phyloP scores from a whole-genome alignment of 2,113 vertebrate genomes.

The Abramis brama region DNA sequence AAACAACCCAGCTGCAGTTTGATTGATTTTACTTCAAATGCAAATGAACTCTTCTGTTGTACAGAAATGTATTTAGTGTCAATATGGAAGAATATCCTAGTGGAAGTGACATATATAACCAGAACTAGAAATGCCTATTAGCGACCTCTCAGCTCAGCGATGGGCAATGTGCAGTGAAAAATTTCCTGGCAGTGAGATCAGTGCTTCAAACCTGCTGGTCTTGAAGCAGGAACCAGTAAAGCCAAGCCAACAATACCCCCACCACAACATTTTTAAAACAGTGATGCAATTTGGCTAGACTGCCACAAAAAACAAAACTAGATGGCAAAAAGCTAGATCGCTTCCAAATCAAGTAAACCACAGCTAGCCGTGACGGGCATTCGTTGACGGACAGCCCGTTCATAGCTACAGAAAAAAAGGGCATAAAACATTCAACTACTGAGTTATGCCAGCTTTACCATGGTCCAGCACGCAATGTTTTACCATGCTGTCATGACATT shows the following conservation, averaged over 20 bases:
- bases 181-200: neutral
- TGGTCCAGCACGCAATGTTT: neutral
- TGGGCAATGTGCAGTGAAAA: neutral
- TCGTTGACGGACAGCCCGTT: neutral
- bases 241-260: neutral
- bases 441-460: neutral
- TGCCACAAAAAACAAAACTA: neutral
- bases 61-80: neutral
- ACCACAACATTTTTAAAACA: conserved; percentile 12
- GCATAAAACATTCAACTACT: neutral
- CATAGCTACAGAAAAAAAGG: neutral
- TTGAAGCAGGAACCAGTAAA: neutral
- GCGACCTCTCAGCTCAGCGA: neutral
- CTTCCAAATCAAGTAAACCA: neutral
- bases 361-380: neutral
- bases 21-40: no score
- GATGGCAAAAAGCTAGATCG: neutral
- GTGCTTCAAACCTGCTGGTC: neutral
- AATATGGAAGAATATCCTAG: neutral
- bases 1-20: no score
- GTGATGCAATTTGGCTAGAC: neutral
- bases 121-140: neutral
- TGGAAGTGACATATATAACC: neutral
- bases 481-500: conserved; percentile 5
- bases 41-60: no score